A percentile compares a stretch with the other conserved stretches of the same genome.
Evolutionary conservation across 2,113 vertebrate genomes (phyloP).

Genomic region (Semicossyphus pulcher): DNA sequence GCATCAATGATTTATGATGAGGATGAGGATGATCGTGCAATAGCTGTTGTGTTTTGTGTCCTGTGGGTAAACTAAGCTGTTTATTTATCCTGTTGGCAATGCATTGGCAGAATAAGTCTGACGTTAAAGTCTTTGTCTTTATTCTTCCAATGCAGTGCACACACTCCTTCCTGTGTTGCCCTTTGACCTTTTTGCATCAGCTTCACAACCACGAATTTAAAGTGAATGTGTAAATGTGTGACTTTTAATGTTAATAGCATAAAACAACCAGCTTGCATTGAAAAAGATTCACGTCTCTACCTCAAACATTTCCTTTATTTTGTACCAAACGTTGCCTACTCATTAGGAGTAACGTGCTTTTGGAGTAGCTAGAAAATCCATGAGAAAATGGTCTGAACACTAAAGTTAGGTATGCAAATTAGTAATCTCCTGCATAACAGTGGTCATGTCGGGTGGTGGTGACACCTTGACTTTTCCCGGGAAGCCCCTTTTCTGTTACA

Average conservation of each 20-base stretch:
- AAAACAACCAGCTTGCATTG: neutral
- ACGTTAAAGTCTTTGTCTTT: neutral
- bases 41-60: neutral
- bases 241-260: neutral
- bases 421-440: slow-evolving; percentile 42
- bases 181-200: neutral
- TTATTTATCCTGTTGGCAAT: neutral
- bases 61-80: neutral
- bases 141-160: neutral
- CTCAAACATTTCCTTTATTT: neutral
- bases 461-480: slow-evolving; percentile 78
- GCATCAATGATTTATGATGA: neutral
- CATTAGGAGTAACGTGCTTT: neutral
- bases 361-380: too few species aligned
- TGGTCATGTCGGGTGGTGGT: slow-evolving; percentile 39
- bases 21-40: neutral
- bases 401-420: slow-evolving; percentile 24
- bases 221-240: neutral
- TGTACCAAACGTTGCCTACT: neutral
- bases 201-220: neutral
- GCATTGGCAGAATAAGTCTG: neutral
- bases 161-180: neutral
- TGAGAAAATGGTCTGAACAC: too few species aligned
- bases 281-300: neutral
- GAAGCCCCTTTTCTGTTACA: slow-evolving; percentile 73